Evolutionary conservation across 2,797 vertebrate genomes (phyloP).

Genomic region (Amniataba percoides): DNA sequence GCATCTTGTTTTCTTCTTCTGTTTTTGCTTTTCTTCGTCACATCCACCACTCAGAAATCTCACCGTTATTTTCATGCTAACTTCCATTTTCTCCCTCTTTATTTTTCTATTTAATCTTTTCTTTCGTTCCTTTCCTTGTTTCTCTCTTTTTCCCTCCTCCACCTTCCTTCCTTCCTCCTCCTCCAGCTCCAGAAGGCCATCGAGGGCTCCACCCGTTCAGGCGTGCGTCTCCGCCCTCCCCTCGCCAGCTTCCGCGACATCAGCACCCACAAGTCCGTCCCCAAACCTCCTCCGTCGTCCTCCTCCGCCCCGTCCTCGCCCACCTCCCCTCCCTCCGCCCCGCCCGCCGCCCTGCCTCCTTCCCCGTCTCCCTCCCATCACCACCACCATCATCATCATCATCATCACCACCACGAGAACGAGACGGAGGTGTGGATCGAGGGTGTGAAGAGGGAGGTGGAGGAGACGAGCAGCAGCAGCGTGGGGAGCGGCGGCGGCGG

Average conservation of each 20-base stretch:
- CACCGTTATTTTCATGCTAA: not conserved
- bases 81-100: not conserved
- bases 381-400: slow-evolving; percentile 26
- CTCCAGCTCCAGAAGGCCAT: slow-evolving; percentile 96
- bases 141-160: not conserved
- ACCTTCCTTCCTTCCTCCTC: not conserved
- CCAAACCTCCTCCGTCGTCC: slow-evolving; percentile 59
- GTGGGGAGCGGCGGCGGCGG: slow-evolving; percentile 28
- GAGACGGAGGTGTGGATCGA: slow-evolving; percentile 81
- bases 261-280: slow-evolving; percentile 77
- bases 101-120: not conserved
- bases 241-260: slow-evolving; percentile 93
- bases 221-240: slow-evolving; percentile 91
- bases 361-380: slow-evolving; percentile 34
- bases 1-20: not conserved
- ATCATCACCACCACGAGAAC: slow-evolving; percentile 42
- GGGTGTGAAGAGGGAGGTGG: slow-evolving; percentile 52
- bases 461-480: slow-evolving; percentile 46
- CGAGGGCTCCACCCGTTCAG: slow-evolving; percentile 92
- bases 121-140: not conserved
- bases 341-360: slow-evolving; percentile 72
- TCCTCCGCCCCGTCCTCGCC: slow-evolving; percentile 58
- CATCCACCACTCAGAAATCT: not conserved
- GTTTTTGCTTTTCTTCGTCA: not conserved
- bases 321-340: slow-evolving; percentile 73